Base-by-base conservation (phyloP, 2,797 vertebrate species). In the Pteropus rufus region DNA sequence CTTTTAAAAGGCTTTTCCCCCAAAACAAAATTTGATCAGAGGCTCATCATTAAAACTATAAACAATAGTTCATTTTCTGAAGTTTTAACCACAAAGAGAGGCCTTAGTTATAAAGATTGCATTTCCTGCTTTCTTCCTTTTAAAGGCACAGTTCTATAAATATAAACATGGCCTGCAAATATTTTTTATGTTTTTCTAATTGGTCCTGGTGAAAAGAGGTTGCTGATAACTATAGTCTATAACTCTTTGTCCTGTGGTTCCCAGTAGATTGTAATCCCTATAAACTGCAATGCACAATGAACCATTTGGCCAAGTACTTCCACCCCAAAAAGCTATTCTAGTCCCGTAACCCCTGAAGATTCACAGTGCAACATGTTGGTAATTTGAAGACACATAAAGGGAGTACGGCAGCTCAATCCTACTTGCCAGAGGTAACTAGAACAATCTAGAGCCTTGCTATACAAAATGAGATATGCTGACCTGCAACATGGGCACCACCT, bases 121-220 rank as follows among this genome's bases (percentile, higher is more conserved):
- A 85, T 77, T 80, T 75, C 82, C 62, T 81, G 64, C 64, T 54
- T 77, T 41, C 52, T 92, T 85, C 86, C 44, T 39, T 86, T 52
- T 24, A 90, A 95, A 79, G 75, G 65, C 36, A 54, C 26, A 89
- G 11, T 84, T 89, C 80, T 76, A 39, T 81, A 88, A 75, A 92
- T 62, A 88, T 69, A 94, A 95, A 73, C 85, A 94, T n/a, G 79
- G 60, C 24, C 92, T 94, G 41, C 44, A 96, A 65, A 69, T 80
- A 85, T 41, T 67, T 88, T 88, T 75, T 73, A 39, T 88, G 16
- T 92, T 94, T 70, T 86, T 81, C 39, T 24, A 67, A 62, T 56
- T 16, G n/a, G 12, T 83, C 23, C 76, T 85, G 89, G 24, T 41
- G 34, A 93, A 75, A 85, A 79, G 79, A 75, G 34, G 39, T 36